phyloP scores from a whole-genome alignment of 2,888 invertebrate species.

The Patella caerulea region DNA sequence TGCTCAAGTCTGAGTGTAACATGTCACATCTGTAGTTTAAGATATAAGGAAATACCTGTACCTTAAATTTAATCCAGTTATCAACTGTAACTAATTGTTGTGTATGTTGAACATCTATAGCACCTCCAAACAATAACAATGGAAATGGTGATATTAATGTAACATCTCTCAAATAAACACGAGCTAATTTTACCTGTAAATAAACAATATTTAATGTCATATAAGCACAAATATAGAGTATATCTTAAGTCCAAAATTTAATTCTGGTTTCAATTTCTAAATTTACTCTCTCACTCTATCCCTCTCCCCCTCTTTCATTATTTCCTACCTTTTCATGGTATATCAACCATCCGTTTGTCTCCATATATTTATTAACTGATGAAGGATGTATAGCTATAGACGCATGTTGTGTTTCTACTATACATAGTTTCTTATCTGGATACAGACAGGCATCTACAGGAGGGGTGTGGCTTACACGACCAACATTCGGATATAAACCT shows the following conservation, averaged over 20 bases:
- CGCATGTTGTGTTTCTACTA: slow-evolving; percentile 63
- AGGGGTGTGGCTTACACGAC: slow-evolving; percentile 48
- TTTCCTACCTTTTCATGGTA: slow-evolving; percentile 66
- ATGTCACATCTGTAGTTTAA: too few relatives aligned
- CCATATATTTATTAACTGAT: slow-evolving; percentile 64
- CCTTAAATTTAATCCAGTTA: slow-evolving; percentile 71
- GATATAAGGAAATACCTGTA: slow-evolving; percentile 14
- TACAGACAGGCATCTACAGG: slow-evolving; percentile 56
- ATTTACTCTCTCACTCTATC: too few relatives aligned
- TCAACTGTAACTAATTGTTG: slow-evolving; percentile 72
- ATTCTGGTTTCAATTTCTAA: too few relatives aligned
- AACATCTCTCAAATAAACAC: slow-evolving; percentile 83
- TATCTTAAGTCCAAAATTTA: too few relatives aligned
- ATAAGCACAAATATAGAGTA: too few relatives aligned
- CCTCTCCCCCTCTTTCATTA: too few relatives aligned
- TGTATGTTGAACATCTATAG: slow-evolving; percentile 70
- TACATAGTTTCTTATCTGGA: slow-evolving; percentile 50
- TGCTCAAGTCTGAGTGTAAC: too few relatives aligned
- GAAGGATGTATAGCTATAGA: slow-evolving; percentile 62
- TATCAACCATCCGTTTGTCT: slow-evolving; percentile 61
- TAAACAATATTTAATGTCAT: not conserved
- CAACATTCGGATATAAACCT: slow-evolving; percentile 90
- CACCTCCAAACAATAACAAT: slow-evolving; percentile 88
- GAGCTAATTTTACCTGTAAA: slow-evolving; percentile 56
- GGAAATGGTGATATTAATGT: slow-evolving; percentile 86